Percentiles rank a stretch among this genome's conserved stretches.
These are phyloP conservation scores for Sphinx pinastri DNA, from an alignment of 2,888 invertebrate species.

Conservation along the genomic window DNA sequence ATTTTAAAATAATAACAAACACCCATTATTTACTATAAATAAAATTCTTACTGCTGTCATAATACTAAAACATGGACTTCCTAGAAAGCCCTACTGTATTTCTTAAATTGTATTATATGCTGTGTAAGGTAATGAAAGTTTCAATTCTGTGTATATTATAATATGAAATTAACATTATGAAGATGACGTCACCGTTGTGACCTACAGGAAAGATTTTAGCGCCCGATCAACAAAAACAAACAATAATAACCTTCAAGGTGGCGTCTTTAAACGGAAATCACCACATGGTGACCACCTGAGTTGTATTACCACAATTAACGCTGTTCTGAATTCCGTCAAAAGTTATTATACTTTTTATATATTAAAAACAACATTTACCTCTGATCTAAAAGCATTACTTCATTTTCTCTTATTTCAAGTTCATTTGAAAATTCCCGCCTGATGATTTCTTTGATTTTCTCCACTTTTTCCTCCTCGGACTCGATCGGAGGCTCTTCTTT, in stretches of 20 bases:
- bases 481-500: slow-evolving; percentile 54
- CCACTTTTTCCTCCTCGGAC: slow-evolving; percentile 70
- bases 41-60: no score
- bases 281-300: slow-evolving; percentile 28
- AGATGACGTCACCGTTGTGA: not conserved
- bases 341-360: slow-evolving; percentile 27
- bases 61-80: no score
- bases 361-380: slow-evolving; percentile 70
- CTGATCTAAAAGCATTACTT: slow-evolving; percentile 88
- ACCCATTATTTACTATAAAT: no score
- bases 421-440: slow-evolving; percentile 89
- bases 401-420: slow-evolving; percentile 87
- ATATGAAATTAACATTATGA: not conserved
- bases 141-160: not conserved
- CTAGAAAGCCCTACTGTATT: no score
- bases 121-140: no score
- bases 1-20: no score
- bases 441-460: slow-evolving; percentile 85
- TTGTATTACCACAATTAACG: not conserved
- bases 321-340: not conserved
- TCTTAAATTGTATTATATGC: no score
- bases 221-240: slow-evolving; percentile 29
- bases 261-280: slow-evolving; percentile 15
- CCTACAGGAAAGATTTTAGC: not conserved
- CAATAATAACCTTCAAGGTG: slow-evolving; percentile 30